These are phyloP conservation scores for Jacana jacana DNA, from an alignment of 2,113 vertebrate genomes.

Conservation along the genomic window DNA sequence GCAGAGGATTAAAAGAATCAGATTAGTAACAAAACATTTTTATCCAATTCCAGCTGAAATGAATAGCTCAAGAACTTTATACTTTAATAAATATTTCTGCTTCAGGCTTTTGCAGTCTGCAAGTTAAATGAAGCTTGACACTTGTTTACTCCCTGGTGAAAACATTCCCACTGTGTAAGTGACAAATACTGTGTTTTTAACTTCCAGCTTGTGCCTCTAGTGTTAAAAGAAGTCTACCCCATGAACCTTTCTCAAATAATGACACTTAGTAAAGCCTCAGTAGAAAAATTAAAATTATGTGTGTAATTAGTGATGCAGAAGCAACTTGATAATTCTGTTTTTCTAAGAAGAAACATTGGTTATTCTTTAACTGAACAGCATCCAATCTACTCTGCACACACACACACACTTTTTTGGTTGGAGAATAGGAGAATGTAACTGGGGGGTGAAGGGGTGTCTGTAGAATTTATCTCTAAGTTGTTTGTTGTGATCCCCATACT, in stretches of 20 bases:
- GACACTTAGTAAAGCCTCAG: not conserved
- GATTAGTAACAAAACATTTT: not conserved
- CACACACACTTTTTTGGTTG: not conserved
- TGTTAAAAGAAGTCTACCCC: not conserved
- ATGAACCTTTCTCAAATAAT: not conserved
- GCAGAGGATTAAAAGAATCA: not conserved
- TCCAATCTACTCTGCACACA: fast-evolving
- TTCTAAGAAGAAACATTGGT: not conserved
- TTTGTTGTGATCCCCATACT: not conserved
- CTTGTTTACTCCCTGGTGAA: not conserved
- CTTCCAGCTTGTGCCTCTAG: not conserved
- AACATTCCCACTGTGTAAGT: not conserved
- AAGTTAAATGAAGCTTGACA: not conserved
- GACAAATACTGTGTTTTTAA: not conserved
- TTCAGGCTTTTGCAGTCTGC: not conserved
- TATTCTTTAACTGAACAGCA: not conserved
- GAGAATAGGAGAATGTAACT: not conserved
- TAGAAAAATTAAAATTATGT: not conserved
- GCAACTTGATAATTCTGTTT: not conserved
- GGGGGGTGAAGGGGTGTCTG: fast-evolving
- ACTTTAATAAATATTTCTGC: not conserved
- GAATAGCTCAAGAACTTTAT: not conserved
- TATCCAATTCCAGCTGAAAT: not conserved
- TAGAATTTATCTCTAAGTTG: not conserved
- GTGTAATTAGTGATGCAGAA: not conserved